Evolutionary conservation across 2,888 invertebrate genomes (phyloP).

Genomic region (Agelastica alni): DNA sequence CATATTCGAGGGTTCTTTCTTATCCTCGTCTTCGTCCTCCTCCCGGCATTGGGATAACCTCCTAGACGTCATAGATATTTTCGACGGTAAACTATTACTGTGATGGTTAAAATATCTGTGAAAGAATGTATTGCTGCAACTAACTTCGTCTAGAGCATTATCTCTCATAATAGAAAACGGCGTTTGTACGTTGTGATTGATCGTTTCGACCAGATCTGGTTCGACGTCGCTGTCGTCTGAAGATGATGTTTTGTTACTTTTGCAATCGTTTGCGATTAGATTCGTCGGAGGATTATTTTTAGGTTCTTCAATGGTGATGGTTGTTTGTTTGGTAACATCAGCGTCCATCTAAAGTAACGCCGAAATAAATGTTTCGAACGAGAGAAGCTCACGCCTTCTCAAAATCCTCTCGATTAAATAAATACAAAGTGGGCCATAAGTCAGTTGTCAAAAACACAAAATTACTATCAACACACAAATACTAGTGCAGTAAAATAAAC

Average conservation of each 20-base stretch:
- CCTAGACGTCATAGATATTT: constrained; percentile 64
- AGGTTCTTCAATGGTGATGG: constrained; percentile 10
- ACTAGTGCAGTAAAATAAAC: no score
- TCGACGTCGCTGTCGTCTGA: constrained; percentile 65
- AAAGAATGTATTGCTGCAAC: constrained; percentile 65
- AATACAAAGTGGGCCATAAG: no score
- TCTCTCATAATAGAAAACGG: constrained; percentile 71
- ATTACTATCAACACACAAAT: no score
- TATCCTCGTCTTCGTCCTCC: constrained; percentile 78
- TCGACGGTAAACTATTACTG: constrained; percentile 70
- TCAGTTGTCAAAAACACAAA: no score
- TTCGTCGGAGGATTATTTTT: constrained; percentile 21
- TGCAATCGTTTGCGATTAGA: constrained; percentile 9
- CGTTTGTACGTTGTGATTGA: constrained; percentile 71
- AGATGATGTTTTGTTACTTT: constrained; percentile 39
- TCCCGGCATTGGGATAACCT: constrained; percentile 82
- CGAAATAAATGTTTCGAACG: no score
- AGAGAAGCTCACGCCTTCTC: no score
- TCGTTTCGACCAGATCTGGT: constrained; percentile 68
- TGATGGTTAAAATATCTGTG: constrained; percentile 76
- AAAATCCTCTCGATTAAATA: no score
- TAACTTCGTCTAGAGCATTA: constrained; percentile 60
- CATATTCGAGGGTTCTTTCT: constrained; percentile 46
- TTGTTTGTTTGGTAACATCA: constrained; percentile 25
- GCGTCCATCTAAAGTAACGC: constrained; percentile 35